These are phyloP conservation scores for Drosophila pachea DNA, from an alignment of 1,140 invertebrate genomes.

Conservation along the genomic window DNA sequence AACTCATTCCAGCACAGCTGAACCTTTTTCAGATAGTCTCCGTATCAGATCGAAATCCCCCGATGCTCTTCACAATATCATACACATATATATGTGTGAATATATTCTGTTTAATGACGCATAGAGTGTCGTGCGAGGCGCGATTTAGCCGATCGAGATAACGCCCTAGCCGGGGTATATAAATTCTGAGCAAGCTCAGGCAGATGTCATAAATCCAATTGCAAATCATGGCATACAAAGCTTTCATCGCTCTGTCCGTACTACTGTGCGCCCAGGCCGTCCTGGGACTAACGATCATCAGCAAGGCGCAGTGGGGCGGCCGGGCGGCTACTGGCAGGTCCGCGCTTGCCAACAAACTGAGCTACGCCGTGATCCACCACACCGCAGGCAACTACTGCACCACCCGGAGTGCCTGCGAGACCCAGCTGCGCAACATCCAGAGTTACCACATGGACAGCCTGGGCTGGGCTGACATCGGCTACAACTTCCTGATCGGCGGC, in stretches of 20 bases:
- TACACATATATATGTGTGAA: not conserved
- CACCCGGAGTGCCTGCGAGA: conserved; percentile 79
- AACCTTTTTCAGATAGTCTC: conserved; percentile 23
- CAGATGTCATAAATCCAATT: conserved; percentile 33
- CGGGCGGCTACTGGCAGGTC: conserved; percentile 79
- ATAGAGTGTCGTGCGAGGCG: conserved; percentile 13
- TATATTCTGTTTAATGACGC: not conserved
- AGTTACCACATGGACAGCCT: conserved; percentile 81
- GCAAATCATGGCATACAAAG: conserved; percentile 58
- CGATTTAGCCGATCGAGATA: conserved; percentile 31
- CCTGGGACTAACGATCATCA: conserved; percentile 78
- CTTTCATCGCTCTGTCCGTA: conserved; percentile 58
- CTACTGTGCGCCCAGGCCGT: conserved; percentile 60
- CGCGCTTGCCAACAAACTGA: conserved; percentile 81
- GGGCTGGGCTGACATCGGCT: conserved; percentile 86
- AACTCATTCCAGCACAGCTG: conserved; percentile 39
- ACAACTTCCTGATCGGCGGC: conserved; percentile 82
- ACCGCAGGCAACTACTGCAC: conserved; percentile 82
- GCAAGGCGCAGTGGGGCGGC: conserved; percentile 83
- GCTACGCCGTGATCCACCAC: conserved; percentile 88
- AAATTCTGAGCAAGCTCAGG: conserved; percentile 22
- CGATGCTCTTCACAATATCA: conserved; percentile 5
- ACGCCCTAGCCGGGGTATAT: conserved; percentile 33
- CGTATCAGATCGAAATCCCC: conserved; percentile 36
- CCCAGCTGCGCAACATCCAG: conserved; percentile 82